These are phyloP conservation scores for Cynopterus brachyotis DNA, from an alignment of 2,113 vertebrate genomes.

Conservation along the genomic window DNA sequence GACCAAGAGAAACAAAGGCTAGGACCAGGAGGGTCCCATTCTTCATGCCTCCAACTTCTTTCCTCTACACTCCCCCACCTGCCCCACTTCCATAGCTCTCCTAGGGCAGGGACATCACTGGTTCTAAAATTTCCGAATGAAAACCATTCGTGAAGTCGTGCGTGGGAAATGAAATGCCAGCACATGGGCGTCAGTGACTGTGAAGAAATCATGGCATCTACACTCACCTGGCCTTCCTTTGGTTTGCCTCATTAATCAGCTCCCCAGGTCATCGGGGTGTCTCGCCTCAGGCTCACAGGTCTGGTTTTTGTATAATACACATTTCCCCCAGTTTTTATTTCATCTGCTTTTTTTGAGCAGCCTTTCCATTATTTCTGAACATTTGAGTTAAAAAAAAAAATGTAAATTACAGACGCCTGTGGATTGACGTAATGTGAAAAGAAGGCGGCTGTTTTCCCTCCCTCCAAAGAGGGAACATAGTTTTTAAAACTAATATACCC, in stretches of 20 bases:
- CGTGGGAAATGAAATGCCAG: constrained; percentile 53
- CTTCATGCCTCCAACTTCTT: background rate
- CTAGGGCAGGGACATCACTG: background rate
- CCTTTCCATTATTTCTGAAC: constrained; percentile 81
- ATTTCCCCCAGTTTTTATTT: constrained; percentile 83
- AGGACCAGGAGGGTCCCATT: background rate
- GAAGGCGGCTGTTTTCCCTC: constrained; percentile 75
- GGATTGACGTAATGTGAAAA: constrained; percentile 78
- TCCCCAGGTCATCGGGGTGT: constrained; percentile 80
- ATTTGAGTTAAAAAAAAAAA: constrained; percentile 68
- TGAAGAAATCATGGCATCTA: constrained; percentile 48
- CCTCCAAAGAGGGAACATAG: constrained; percentile 55
- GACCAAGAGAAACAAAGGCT: background rate
- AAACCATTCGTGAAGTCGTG: constrained; percentile 55
- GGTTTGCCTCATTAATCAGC: constrained; percentile 82
- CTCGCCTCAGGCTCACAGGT: constrained; percentile 77
- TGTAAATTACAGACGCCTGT: constrained; percentile 81
- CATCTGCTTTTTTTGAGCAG: constrained; percentile 72
- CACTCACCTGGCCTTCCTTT: constrained; percentile 78
- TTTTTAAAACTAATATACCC: constrained; percentile 71
- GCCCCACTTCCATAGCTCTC: background rate
- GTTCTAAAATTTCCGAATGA: constrained; percentile 51
- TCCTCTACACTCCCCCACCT: background rate
- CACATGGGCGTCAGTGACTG: constrained; percentile 40
- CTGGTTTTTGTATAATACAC: constrained; percentile 85